These are phyloP conservation scores for Nerophis ophidion DNA, from an alignment of 2,113 vertebrate species.

Conservation along the genomic window DNA sequence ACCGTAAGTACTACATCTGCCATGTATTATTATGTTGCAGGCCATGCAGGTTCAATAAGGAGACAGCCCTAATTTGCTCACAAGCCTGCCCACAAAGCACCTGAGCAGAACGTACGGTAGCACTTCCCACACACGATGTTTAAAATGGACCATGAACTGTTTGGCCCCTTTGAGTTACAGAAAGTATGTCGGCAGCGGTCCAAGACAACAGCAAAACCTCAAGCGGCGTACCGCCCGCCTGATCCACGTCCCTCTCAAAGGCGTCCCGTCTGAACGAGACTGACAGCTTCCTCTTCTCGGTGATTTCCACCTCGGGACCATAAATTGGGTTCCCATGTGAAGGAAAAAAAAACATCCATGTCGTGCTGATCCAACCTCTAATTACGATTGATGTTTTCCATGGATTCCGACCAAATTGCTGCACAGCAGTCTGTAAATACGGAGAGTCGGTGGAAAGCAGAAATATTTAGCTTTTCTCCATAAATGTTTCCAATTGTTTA, in stretches of 20 bases:
- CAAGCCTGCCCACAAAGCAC: slow-evolving; percentile 20
- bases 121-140: slow-evolving; percentile 37
- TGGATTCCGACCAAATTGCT: slow-evolving; percentile 41
- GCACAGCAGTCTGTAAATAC: slow-evolving; percentile 28
- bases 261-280: slow-evolving; percentile 26
- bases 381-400: slow-evolving; percentile 55
- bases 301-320: slow-evolving; percentile 49
- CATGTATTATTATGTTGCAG: slow-evolving; percentile 47
- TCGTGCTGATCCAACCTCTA: slow-evolving; percentile 46
- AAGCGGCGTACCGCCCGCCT: slow-evolving; percentile 35
- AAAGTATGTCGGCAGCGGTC: slow-evolving; percentile 23
- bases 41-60: slow-evolving; percentile 28
- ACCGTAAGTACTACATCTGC: slow-evolving; percentile 18
- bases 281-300: slow-evolving; percentile 46
- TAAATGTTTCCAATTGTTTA: not conserved
- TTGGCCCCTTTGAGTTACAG: slow-evolving; percentile 4
- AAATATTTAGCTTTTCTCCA: slow-evolving; percentile 5
- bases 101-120: slow-evolving; percentile 1
- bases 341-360: slow-evolving; percentile 34
- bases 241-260: slow-evolving; percentile 31
- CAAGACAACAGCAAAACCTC: slow-evolving; percentile 33
- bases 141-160: slow-evolving; percentile 27
- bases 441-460: slow-evolving; percentile 8
- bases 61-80: slow-evolving; percentile 2
- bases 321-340: slow-evolving; percentile 48